Evolutionary conservation across 2,888 invertebrate species (phyloP).

Genomic region (Drosophila kuntzei): DNA sequence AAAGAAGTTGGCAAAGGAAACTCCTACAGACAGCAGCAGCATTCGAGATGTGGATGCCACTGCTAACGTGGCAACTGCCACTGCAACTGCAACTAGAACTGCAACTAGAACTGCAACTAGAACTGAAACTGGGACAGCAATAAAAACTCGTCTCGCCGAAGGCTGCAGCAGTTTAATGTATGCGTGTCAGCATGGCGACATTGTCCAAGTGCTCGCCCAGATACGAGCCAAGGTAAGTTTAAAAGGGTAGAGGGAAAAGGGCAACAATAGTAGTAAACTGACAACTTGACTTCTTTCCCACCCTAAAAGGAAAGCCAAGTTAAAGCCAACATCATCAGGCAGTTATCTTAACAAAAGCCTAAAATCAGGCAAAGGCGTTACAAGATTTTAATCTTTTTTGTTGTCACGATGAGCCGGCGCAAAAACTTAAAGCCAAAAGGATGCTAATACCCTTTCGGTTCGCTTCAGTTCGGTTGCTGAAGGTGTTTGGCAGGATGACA

Average conservation of each 20-base stretch:
- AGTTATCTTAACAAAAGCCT: slow-evolving; percentile 51
- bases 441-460: slow-evolving; percentile 51
- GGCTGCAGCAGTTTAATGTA: slow-evolving; percentile 96
- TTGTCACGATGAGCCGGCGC: slow-evolving; percentile 73
- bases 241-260: not conserved
- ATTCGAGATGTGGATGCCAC: slow-evolving; percentile 16
- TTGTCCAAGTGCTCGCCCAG: slow-evolving; percentile 90
- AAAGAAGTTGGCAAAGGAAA: slow-evolving; percentile 21
- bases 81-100: not conserved
- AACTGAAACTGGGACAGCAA: slow-evolving; percentile 20
- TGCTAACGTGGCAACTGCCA: slow-evolving; percentile 37
- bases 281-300: slow-evolving; percentile 45
- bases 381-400: slow-evolving; percentile 74
- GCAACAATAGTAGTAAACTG: slow-evolving; percentile 31
- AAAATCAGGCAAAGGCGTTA: slow-evolving; percentile 74
- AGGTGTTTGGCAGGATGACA: slow-evolving; percentile 51
- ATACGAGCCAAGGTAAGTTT: slow-evolving; percentile 90
- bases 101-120: not conserved
- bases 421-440: slow-evolving; percentile 60
- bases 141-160: slow-evolving; percentile 86
- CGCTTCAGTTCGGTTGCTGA: slow-evolving; percentile 7
- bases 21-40: slow-evolving; percentile 32
- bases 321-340: slow-evolving; percentile 42
- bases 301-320: slow-evolving; percentile 1
- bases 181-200: slow-evolving; percentile 95